phyloP scores from a whole-genome alignment of 2,113 vertebrate species.

The Sigmodon hispidus region DNA sequence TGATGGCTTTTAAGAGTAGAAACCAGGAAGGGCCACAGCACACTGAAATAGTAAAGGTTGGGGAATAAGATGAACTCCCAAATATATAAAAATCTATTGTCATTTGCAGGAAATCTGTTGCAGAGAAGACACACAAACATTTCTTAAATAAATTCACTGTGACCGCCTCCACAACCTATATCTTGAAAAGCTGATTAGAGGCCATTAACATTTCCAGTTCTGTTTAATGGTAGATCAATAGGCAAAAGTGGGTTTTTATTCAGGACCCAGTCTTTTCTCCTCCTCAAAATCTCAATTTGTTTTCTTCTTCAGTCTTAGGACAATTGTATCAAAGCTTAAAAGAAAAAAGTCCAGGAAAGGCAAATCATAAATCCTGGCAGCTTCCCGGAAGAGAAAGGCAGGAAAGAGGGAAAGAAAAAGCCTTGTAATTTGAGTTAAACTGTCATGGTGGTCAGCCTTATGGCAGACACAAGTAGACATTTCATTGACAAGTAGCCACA shows the following conservation, averaged over 20 bases:
- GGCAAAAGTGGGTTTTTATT: not conserved
- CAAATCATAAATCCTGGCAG: not conserved
- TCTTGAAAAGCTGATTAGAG: not conserved
- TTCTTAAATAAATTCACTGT: not conserved
- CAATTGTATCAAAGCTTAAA: not conserved
- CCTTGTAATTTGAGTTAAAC: not conserved
- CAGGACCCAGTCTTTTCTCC: not conserved
- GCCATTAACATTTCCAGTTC: not conserved
- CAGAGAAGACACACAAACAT: not conserved
- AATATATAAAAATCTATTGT: not conserved
- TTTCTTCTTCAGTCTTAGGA: not conserved
- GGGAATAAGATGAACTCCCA: rapidly evolving
- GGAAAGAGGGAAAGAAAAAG: not conserved
- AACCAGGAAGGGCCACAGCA: not conserved
- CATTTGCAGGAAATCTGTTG: too few relatives aligned
- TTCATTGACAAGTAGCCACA: not conserved
- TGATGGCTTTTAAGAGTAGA: not conserved
- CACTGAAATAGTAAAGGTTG: too few relatives aligned
- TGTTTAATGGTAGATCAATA: not conserved
- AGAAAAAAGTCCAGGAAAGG: not conserved
- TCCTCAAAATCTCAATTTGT: not conserved
- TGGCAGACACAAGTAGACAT: not conserved
- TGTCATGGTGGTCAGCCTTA: not conserved
- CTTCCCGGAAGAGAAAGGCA: not conserved
- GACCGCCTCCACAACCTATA: not conserved